Evolutionary conservation across 2,113 vertebrate species (phyloP).

Genomic region (Mixornis gularis): DNA sequence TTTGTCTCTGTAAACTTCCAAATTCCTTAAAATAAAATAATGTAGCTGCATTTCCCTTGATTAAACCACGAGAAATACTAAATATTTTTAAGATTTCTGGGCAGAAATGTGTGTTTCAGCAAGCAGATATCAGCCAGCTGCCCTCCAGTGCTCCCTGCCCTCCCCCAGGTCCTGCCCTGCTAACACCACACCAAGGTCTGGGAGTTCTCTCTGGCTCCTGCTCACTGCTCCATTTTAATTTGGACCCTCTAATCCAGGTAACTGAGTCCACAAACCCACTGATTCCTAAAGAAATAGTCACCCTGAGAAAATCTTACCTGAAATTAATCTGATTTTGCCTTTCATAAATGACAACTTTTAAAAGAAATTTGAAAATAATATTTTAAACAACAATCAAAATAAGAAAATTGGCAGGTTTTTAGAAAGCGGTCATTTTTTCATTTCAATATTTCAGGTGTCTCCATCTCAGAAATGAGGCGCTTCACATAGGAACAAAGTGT

Average conservation of each 20-base stretch:
- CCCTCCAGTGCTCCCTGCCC: background rate
- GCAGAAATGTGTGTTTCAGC: background rate
- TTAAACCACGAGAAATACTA: background rate
- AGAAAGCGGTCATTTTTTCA: background rate
- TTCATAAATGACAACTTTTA: background rate
- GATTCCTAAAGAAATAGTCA: background rate
- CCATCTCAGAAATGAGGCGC: background rate
- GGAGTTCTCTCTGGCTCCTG: background rate
- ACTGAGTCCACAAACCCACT: background rate
- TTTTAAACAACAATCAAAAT: background rate
- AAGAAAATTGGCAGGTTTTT: fast-evolving
- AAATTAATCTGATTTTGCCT: background rate
- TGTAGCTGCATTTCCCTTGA: background rate
- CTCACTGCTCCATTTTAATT: background rate
- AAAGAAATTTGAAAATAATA: background rate
- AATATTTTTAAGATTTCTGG: background rate
- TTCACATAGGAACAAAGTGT: background rate
- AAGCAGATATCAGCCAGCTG: background rate
- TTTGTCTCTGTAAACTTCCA: background rate
- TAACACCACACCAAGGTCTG: background rate
- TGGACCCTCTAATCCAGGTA: background rate
- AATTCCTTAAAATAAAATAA: background rate
- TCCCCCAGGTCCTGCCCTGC: background rate
- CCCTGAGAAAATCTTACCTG: background rate
- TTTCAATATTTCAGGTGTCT: background rate